Percentiles rank a stretch among this genome's conserved stretches.
Evolutionary conservation across 2,888 invertebrate genomes (phyloP).

Genomic region (Gerris lacustris): DNA sequence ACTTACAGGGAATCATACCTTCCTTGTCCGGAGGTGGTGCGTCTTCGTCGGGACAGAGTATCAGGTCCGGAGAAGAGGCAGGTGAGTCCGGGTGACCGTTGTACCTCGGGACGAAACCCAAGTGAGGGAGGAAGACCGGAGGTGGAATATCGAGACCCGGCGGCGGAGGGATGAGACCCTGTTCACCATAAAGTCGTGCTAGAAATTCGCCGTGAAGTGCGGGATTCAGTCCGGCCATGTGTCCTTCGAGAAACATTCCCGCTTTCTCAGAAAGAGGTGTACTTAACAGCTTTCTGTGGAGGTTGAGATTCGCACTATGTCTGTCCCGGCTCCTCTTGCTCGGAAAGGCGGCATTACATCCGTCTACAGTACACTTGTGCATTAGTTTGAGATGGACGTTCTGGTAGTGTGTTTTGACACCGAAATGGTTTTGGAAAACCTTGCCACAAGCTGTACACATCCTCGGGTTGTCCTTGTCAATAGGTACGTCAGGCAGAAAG

Average conservation of each 20-base stretch:
- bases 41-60: conserved; percentile 55
- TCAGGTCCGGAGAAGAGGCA: conserved; percentile 35
- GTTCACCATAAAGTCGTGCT: conserved; percentile 61
- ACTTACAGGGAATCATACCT: conserved; percentile 54
- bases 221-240: conserved; percentile 41
- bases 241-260: conserved; percentile 38
- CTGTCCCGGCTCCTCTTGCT: conserved; percentile 85
- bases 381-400: conserved; percentile 88
- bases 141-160: conserved; percentile 40
- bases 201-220: conserved; percentile 60
- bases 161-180: conserved; percentile 36
- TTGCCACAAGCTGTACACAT: conserved; percentile 86
- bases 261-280: conserved; percentile 40
- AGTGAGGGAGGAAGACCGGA: conserved; percentile 47
- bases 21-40: conserved; percentile 52
- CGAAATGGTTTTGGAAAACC: conserved; percentile 84
- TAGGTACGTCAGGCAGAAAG: conserved; percentile 62
- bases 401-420: conserved; percentile 88
- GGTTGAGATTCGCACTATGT: conserved; percentile 79
- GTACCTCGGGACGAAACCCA: conserved; percentile 45
- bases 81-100: conserved; percentile 31
- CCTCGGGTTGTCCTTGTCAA: conserved; percentile 82
- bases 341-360: conserved; percentile 88
- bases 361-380: conserved; percentile 89
- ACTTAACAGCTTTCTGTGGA: conserved; percentile 78